Evolutionary conservation across 2,888 invertebrate genomes (phyloP).

Genomic region (Antitype chi): DNA sequence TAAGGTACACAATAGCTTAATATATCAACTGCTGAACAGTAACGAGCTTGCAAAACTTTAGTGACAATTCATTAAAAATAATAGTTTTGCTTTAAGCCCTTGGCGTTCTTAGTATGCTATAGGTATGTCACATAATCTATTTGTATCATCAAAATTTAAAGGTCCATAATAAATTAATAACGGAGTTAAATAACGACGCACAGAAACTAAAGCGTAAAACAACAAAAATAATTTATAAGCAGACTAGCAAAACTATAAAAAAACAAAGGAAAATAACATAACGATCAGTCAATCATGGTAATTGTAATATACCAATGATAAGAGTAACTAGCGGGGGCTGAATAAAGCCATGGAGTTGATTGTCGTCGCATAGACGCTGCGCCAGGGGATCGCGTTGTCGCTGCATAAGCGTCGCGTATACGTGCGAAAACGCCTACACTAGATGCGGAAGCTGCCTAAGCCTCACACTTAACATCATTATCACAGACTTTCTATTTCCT

Average conservation of each 20-base stretch:
- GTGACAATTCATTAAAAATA: background rate
- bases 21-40: slow-evolving; percentile 16
- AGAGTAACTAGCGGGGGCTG: background rate
- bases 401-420: background rate
- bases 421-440: background rate
- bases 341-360: background rate
- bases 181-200: slow-evolving; percentile 7
- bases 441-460: background rate
- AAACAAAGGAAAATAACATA: slow-evolving; percentile 7
- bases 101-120: background rate
- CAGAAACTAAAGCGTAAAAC: background rate
- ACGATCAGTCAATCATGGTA: background rate
- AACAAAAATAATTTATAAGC: background rate
- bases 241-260: slow-evolving; percentile 26
- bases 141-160: background rate
- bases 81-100: background rate
- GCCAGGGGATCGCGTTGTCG: background rate
- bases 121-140: background rate
- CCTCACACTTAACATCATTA: slow-evolving; percentile 22
- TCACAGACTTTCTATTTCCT: slow-evolving; percentile 28
- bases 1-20: background rate
- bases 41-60: background rate
- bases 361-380: background rate
- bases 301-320: background rate
- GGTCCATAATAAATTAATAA: slow-evolving; percentile 11